Evolutionary conservation across 2,113 vertebrate species (phyloP).

Genomic region (Thermophis baileyi): DNA sequence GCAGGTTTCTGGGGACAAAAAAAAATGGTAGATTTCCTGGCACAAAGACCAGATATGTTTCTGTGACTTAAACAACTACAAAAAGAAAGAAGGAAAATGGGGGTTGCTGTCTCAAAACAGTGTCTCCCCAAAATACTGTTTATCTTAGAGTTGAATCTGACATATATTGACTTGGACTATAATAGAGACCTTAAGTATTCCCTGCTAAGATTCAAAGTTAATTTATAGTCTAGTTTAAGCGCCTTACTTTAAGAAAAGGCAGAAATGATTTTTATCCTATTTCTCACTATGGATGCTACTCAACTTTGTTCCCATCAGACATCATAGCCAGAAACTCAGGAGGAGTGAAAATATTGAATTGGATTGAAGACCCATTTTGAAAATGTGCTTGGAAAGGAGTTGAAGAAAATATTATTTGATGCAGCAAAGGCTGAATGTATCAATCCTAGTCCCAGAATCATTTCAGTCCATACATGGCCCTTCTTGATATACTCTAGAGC

Average conservation of each 20-base stretch:
- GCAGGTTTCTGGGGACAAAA: constrained; percentile 29
- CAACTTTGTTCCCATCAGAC: not conserved
- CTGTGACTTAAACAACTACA: not conserved
- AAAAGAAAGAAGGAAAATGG: constrained; percentile 42
- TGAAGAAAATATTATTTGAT: not conserved
- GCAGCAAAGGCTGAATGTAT: not conserved
- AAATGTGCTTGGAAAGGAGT: not conserved
- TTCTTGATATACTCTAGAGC: not conserved
- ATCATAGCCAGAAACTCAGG: not conserved
- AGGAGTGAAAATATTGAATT: not conserved
- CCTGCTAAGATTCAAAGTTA: not conserved
- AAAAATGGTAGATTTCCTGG: constrained; percentile 17
- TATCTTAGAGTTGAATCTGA: constrained; percentile 8
- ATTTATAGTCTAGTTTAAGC: not conserved
- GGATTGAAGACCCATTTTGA: not conserved
- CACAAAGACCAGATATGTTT: constrained; percentile 26
- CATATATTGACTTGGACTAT: constrained; percentile 22
- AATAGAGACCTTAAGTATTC: not conserved
- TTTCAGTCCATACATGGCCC: too few relatives aligned
- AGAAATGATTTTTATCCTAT: not conserved
- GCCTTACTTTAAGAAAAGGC: not conserved
- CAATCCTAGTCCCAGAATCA: not conserved
- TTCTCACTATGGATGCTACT: not conserved
- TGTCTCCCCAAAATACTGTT: constrained; percentile 13
- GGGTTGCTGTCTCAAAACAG: constrained; percentile 14